Percentiles rank a stretch among this genome's conserved stretches.
Evolutionary conservation across 1,140 invertebrate species (phyloP).

Genomic region (Grapholita molesta): DNA sequence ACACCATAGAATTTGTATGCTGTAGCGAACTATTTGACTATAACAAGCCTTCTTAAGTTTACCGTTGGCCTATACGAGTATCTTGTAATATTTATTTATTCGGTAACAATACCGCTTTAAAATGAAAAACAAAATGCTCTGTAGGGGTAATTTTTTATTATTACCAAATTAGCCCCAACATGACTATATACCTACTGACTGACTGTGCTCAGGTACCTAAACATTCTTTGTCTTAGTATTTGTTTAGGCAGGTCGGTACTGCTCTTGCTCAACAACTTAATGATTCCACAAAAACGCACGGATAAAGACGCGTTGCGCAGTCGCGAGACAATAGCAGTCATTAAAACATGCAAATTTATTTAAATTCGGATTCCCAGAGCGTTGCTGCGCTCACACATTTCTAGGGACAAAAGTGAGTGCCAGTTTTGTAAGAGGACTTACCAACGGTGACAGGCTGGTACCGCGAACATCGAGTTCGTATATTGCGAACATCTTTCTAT

Average conservation of each 20-base stretch:
- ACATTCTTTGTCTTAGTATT: neutral
- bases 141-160: no score
- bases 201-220: neutral
- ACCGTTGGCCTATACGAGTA: no score
- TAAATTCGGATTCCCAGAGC: slow-evolving; percentile 22
- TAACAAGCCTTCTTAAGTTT: no score
- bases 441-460: no score
- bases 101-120: no score
- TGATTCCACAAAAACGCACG: neutral
- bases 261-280: neutral
- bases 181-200: neutral
- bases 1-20: no score
- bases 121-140: no score
- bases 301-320: neutral
- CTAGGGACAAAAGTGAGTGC: neutral
- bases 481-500: no score
- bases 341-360: slow-evolving; percentile 32
- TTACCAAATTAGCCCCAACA: no score
- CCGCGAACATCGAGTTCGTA: no score
- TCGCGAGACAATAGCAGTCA: slow-evolving; percentile 22
- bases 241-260: neutral
- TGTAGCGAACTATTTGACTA: no score
- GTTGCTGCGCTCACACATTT: neutral
- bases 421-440: neutral
- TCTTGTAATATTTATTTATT: no score